phyloP scores from a whole-genome alignment of 2,797 vertebrate genomes.

The Alectoris magna region DNA sequence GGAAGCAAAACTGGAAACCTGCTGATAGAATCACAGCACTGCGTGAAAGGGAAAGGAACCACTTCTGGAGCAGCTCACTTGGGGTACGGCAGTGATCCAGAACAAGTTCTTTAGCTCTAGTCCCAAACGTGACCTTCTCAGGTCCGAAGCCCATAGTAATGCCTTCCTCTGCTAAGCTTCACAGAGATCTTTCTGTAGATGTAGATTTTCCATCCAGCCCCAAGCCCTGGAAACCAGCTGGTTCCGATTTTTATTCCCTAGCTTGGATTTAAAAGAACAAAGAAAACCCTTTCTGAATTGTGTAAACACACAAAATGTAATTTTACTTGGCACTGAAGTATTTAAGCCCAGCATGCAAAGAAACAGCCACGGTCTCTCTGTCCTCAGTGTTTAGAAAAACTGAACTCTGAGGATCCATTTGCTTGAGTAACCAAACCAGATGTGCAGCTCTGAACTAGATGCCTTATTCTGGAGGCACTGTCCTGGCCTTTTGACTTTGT shows the following conservation, averaged over 20 bases:
- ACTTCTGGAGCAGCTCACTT: neutral
- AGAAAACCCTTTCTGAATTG: conserved; percentile 44
- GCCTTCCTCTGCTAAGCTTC: conserved; percentile 8
- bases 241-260: conserved; percentile 65
- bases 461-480: conserved; percentile 1
- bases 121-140: conserved; percentile 16
- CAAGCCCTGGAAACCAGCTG: conserved; percentile 47
- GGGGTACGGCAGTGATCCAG: neutral
- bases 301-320: conserved; percentile 60
- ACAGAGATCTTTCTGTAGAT: neutral
- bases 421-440: conserved; percentile 56
- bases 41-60: neutral
- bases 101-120: conserved; percentile 22
- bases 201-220: conserved; percentile 21
- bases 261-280: conserved; percentile 63
- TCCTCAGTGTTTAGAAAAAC: conserved; percentile 62
- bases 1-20: conserved; percentile 18
- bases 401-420: conserved; percentile 40
- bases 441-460: conserved; percentile 18
- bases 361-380: conserved; percentile 50
- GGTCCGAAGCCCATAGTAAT: conserved; percentile 5
- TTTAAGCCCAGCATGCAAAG: conserved; percentile 57
- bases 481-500: neutral
- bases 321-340: conserved; percentile 58
- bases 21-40: neutral